phyloP scores from a whole-genome alignment of 2,888 invertebrate genomes.

The Drosophila phalerata region DNA sequence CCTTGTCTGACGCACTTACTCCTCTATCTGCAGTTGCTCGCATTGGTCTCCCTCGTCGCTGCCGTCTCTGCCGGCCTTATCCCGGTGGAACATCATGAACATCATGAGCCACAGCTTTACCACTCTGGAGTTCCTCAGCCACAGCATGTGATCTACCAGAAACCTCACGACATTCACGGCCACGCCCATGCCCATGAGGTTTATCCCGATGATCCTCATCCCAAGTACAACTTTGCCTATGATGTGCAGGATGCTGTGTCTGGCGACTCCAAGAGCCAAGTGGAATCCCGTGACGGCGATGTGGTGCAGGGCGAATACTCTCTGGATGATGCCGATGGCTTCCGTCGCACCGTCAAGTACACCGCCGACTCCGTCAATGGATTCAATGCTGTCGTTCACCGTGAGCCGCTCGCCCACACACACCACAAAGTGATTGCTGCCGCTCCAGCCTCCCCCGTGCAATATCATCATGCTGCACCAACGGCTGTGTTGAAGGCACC shows the following conservation, averaged over 20 bases:
- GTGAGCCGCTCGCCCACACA: conserved; percentile 75
- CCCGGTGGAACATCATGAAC: conserved; percentile 74
- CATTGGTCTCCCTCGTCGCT: conserved; percentile 66
- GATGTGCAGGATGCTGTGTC: conserved; percentile 84
- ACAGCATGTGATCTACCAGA: conserved; percentile 73
- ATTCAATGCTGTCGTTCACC: conserved; percentile 84
- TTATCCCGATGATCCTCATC: conserved; percentile 82
- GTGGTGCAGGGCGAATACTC: conserved; percentile 85
- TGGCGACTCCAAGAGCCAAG: conserved; percentile 85
- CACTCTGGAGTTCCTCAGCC: conserved; percentile 53
- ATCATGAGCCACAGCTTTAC: conserved; percentile 43
- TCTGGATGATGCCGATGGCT: conserved; percentile 84
- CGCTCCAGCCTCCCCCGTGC: conserved; percentile 58
- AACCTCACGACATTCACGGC: conserved; percentile 67
- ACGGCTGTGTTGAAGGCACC: conserved; percentile 59
- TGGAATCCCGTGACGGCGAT: conserved; percentile 84
- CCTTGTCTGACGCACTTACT: background rate
- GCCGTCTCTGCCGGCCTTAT: conserved; percentile 75
- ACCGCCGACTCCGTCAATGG: conserved; percentile 84
- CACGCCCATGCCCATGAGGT: conserved; percentile 68
- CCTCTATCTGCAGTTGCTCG: conserved; percentile 61
- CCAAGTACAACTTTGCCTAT: conserved; percentile 84
- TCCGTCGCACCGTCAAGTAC: conserved; percentile 84
- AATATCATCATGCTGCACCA: conserved; percentile 72
- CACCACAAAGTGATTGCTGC: conserved; percentile 68